These are phyloP conservation scores for Syngnathus scovelli DNA, from an alignment of 2,113 vertebrate species.

Conservation along the genomic window DNA sequence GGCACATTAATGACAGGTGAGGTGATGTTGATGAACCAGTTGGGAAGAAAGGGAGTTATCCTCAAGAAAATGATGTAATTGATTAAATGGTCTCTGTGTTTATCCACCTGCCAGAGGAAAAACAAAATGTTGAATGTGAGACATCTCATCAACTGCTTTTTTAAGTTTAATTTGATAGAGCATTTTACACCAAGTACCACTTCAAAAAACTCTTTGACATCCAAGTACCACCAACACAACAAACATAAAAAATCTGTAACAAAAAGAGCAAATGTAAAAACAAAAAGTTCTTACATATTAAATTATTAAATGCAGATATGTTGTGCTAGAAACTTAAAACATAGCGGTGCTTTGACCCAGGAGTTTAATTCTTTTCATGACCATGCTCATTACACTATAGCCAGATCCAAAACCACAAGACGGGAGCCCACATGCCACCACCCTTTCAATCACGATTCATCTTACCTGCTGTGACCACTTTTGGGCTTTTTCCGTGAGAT, in stretches of 20 bases:
- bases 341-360: too few species aligned
- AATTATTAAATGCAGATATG: too few species aligned
- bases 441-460: neutral
- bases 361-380: too few species aligned
- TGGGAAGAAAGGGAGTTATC: slow-evolving; percentile 97
- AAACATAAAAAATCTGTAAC: neutral
- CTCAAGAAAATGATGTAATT: slow-evolving; percentile 99
- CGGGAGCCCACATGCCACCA: too few species aligned
- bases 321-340: too few species aligned
- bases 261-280: too few species aligned
- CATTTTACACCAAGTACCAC: neutral
- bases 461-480: slow-evolving; percentile 97
- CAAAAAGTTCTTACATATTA: too few species aligned
- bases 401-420: too few species aligned
- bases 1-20: slow-evolving; percentile 97
- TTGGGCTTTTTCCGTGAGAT: slow-evolving; percentile 89
- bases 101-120: slow-evolving; percentile 78
- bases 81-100: slow-evolving; percentile 93
- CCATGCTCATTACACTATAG: too few species aligned
- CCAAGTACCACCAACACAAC: too few species aligned
- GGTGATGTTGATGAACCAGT: slow-evolving; percentile 99
- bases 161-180: neutral
- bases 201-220: neutral
- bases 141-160: neutral
- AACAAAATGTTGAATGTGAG: neutral